Evolutionary conservation across 1,140 invertebrate species (phyloP), one percentile per base, ranked within the genome.

Genomic region (Nymphalis io): DNA sequence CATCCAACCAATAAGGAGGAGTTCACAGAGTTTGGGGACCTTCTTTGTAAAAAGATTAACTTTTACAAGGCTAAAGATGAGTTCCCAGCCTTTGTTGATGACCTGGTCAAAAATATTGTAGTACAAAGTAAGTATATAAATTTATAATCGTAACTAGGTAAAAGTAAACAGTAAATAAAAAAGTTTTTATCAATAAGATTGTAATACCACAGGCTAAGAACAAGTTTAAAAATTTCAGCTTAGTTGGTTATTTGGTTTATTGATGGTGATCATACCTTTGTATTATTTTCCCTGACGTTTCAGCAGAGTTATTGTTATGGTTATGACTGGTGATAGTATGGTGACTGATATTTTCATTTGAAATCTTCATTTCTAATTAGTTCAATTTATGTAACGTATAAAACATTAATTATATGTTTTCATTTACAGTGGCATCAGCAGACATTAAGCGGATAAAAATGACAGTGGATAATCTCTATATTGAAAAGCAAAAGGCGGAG

Each of bases 361-460:
- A n/a, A n/a, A n/a, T n/a, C n/a, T n/a, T n/a, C n/a, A n/a, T n/a
- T n/a, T n/a, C n/a, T n/a, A n/a, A n/a, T n/a, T n/a, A n/a, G n/a
- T n/a, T n/a, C n/a, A n/a, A n/a, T n/a, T n/a, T n/a, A n/a, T n/a
- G n/a, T n/a, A n/a, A n/a, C n/a, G n/a, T n/a, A n/a, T n/a, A n/a
- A n/a, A n/a, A n/a, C n/a, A n/a, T n/a, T n/a, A n/a, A n/a, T 44
- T 15, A 1, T 15, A 44, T n/a, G 13, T 48, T 48, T 48, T 5
- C 20, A 5, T 1, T 44, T 60, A 23, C 84, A 96, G 95, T 97
- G 88, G 88, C 93, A 66, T 94, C 95, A 13, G 87, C 91, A 68
- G 94, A 96, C 78, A 94, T 97, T 74, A 97, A 96, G 78, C 97
- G 96, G 93, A 93, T 97, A 77, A 97, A 97, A 90, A 94, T 94